These are phyloP conservation scores for Phaethon lepturus DNA, from an alignment of 2,113 vertebrate species.

Conservation along the genomic window DNA sequence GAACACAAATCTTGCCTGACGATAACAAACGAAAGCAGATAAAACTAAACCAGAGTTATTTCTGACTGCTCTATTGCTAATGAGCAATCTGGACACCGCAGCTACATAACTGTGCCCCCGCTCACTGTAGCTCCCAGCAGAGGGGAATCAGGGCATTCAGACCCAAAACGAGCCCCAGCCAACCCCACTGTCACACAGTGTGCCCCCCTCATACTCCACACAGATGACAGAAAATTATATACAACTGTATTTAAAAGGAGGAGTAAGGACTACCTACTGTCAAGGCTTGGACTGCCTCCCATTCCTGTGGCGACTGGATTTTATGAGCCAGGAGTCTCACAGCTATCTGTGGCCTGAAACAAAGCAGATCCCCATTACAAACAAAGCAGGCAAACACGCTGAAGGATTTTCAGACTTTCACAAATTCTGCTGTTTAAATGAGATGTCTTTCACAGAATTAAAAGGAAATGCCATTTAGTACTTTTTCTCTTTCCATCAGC, in stretches of 20 bases:
- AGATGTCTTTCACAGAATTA: background rate
- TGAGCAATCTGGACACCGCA: background rate
- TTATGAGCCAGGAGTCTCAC: slow-evolving; percentile 92
- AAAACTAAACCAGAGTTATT: background rate
- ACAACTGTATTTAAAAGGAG: background rate
- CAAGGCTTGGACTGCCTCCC: slow-evolving; percentile 92
- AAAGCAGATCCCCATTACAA: background rate
- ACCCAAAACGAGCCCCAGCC: background rate
- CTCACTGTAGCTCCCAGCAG: background rate
- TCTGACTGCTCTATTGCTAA: background rate
- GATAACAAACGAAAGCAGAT: background rate
- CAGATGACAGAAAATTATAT: background rate
- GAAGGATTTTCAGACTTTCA: background rate
- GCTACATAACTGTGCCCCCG: background rate
- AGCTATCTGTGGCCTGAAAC: slow-evolving; percentile 90
- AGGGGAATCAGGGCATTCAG: background rate
- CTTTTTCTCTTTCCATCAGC: background rate
- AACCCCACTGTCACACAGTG: background rate
- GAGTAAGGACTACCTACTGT: slow-evolving; percentile 81
- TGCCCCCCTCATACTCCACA: no score
- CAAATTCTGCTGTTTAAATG: background rate
- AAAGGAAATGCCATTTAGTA: background rate
- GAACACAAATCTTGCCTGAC: background rate
- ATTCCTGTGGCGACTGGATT: slow-evolving; percentile 96
- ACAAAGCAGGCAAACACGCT: fast-evolving